These are phyloP conservation scores for Serranus cabrilla DNA, from an alignment of 2,797 vertebrate genomes.

Conservation along the genomic window DNA sequence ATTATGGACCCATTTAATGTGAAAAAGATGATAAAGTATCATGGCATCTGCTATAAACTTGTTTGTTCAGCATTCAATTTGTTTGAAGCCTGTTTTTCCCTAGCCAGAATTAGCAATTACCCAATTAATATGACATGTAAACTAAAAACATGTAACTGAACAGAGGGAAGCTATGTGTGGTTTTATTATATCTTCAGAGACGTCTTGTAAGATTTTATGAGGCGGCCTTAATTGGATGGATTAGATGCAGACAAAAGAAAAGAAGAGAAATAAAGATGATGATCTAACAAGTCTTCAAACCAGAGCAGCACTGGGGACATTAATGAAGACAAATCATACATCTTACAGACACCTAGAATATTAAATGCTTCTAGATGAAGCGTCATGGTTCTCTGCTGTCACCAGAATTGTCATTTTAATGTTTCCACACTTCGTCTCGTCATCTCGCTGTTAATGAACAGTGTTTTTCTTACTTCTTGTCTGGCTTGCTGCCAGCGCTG, in stretches of 20 bases:
- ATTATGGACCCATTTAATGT: too few relatives aligned
- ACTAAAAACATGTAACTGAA: background rate
- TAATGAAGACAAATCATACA: background rate
- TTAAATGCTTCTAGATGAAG: background rate
- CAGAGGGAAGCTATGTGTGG: background rate
- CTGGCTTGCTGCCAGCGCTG: conserved; percentile 80
- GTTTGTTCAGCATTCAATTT: too few relatives aligned
- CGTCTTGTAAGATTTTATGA: background rate
- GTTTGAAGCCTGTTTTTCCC: too few relatives aligned
- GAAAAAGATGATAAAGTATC: too few relatives aligned
- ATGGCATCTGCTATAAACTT: too few relatives aligned
- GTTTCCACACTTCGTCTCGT: too few relatives aligned
- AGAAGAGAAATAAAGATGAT: background rate
- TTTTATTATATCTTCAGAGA: background rate
- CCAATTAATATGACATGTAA: too few relatives aligned
- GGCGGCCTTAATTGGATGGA: background rate
- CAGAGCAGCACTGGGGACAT: background rate
- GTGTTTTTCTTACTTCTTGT: conserved; percentile 84
- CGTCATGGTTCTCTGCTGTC: background rate
- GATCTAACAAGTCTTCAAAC: background rate
- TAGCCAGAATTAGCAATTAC: too few relatives aligned
- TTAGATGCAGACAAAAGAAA: background rate
- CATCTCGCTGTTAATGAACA: background rate
- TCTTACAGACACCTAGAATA: background rate
- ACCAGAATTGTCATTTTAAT: background rate